phyloP scores from a whole-genome alignment of 2,113 vertebrate genomes.

The Cercocebus atys region DNA sequence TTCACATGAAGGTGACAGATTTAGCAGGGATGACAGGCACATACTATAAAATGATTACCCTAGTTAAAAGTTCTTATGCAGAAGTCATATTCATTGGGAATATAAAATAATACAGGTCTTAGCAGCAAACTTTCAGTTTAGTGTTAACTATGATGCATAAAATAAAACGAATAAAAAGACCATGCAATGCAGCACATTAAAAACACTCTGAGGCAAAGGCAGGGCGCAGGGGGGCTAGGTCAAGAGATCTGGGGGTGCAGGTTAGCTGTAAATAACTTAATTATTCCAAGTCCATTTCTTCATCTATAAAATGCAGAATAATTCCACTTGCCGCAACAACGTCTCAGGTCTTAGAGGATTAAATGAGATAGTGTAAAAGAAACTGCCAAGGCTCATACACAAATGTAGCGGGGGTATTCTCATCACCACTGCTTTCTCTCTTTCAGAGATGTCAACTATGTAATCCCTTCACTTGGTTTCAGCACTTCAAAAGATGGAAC shows the following conservation, averaged over 20 bases:
- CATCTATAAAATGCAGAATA: background rate
- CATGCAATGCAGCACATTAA: background rate
- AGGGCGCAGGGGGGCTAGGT: background rate
- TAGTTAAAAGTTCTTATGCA: background rate
- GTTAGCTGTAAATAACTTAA: background rate
- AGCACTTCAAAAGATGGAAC: background rate
- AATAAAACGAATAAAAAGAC: background rate
- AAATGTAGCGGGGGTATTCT: background rate
- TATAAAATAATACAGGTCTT: background rate
- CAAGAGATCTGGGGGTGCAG: background rate
- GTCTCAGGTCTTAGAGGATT: background rate
- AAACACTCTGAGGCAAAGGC: background rate
- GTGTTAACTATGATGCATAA: background rate
- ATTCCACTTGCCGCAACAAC: background rate
- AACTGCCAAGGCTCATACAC: background rate
- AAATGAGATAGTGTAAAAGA: background rate
- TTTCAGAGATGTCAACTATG: background rate
- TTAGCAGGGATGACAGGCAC: background rate
- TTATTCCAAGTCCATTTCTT: background rate
- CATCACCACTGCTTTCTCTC: accelerated
- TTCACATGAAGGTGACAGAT: background rate
- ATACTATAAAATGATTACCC: background rate
- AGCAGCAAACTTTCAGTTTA: background rate
- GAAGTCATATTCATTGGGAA: background rate
- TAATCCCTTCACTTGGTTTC: background rate